These are phyloP conservation scores for Apamea sordens DNA, from an alignment of 2,888 invertebrate genomes.

Conservation along the genomic window DNA sequence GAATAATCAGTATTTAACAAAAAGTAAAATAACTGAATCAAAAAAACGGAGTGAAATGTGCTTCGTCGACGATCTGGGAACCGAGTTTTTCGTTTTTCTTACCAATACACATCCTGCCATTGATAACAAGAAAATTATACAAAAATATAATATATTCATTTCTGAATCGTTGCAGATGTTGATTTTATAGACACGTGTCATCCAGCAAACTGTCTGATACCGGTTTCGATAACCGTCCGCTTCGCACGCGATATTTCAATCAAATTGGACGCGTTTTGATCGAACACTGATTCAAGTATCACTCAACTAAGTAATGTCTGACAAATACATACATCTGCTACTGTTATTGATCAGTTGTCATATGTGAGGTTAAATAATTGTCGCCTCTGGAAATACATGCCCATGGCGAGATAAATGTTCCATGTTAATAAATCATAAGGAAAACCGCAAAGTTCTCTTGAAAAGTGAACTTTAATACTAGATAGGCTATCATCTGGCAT, in stretches of 20 bases:
- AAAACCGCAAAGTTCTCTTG: slow-evolving; percentile 40
- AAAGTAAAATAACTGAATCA: background rate
- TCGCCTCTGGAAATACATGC: background rate
- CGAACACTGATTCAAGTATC: slow-evolving; percentile 41
- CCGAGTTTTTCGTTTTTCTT: background rate
- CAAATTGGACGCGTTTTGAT: slow-evolving; percentile 55
- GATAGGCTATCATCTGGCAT: slow-evolving; percentile 25
- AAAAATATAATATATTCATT: background rate
- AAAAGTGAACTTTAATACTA: slow-evolving; percentile 6
- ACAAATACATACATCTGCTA: slow-evolving; percentile 20
- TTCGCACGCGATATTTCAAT: slow-evolving; percentile 43
- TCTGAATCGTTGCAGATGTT: background rate
- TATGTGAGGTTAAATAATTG: slow-evolving; percentile 15
- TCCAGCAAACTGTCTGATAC: slow-evolving; percentile 28
- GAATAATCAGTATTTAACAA: background rate
- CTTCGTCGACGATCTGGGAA: background rate
- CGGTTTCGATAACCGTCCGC: slow-evolving; percentile 44
- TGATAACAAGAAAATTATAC: background rate
- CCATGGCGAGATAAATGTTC: slow-evolving; percentile 20
- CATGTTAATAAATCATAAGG: slow-evolving; percentile 31
- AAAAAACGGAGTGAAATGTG: background rate
- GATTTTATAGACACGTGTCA: slow-evolving; percentile 12
- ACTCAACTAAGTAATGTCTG: slow-evolving; percentile 36
- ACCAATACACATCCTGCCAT: slow-evolving; percentile 1
- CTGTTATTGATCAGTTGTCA: slow-evolving; percentile 28